A percentile compares a stretch with the other conserved stretches of the same genome.
Evolutionary conservation across 1,140 invertebrate species (phyloP).

Genomic region (Gryllus bimaculatus): DNA sequence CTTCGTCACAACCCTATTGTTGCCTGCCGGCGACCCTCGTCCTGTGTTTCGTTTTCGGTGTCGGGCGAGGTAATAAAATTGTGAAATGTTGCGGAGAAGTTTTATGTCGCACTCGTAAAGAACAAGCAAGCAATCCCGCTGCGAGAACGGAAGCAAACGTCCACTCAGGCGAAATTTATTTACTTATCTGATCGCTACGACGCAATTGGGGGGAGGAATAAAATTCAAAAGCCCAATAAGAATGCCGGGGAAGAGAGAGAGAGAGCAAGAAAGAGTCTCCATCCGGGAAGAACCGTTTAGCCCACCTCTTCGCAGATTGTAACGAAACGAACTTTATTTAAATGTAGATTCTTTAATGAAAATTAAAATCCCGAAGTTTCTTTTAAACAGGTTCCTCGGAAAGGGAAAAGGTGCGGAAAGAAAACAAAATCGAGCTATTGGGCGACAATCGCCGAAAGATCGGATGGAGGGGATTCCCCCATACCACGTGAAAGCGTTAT

Average conservation of each 20-base stretch:
- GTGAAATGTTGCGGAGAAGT: constrained; percentile 3
- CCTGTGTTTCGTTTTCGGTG: not conserved
- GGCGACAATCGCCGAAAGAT: not conserved
- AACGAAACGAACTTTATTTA: too few species aligned
- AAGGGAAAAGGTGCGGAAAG: too few species aligned
- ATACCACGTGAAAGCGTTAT: not conserved
- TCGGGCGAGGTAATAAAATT: not conserved
- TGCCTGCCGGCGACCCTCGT: not conserved
- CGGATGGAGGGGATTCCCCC: not conserved
- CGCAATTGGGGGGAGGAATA: not conserved
- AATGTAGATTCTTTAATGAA: too few species aligned
- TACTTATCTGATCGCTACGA: constrained; percentile 4
- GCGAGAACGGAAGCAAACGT: not conserved
- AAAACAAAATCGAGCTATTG: too few species aligned
- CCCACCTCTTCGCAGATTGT: too few species aligned
- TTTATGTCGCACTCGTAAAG: not conserved
- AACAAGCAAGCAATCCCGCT: not conserved
- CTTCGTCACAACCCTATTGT: not conserved
- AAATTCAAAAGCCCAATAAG: constrained; percentile 5
- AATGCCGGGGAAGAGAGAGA: not conserved
- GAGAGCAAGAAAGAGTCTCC: not conserved
- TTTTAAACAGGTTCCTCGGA: too few species aligned
- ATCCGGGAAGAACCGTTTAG: too few species aligned
- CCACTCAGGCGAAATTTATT: constrained; percentile 1
- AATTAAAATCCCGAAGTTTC: too few species aligned